Base-by-base conservation (phyloP, 2,797 vertebrate species). In the Falco rusticolus region DNA sequence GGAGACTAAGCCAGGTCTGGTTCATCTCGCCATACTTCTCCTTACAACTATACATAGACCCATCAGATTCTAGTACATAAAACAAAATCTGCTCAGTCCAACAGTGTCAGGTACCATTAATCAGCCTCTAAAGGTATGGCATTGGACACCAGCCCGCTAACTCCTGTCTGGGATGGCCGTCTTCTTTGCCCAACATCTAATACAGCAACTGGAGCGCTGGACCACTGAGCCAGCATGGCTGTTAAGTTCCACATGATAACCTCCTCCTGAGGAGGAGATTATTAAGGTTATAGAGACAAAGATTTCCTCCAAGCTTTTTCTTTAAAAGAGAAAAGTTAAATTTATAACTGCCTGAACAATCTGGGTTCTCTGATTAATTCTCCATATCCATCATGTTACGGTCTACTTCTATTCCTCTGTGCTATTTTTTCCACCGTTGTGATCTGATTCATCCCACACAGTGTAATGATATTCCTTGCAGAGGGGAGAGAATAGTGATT, bases 391-490 rank as follows among this genome's bases (percentile, higher is more conserved):
- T 93, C 86, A 91, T 69, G 51, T 76, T 63, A 85, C 1, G 74
- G 72, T 87, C 89, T 94, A 85, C 85, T 94, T 88, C 70, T 81
- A 79, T 72, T 88, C 43, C 92, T 90, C 50, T 37, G 25, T 60
- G 77, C 88, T 96, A 95, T 96, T 96, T 96, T 94, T 88, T 81
- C 29, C 24, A n/a, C 66, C 12, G n/a, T 84, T 94, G 70, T 82
- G 93, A 93, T 95, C 90, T 1, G 0, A 69, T 70, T 87, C 88
- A 72, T 93, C 95, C 96, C 93, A 97, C 95, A 8, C 64, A 90
- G 33, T 51, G 34, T 89, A 95, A 96, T 89, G 90, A 91, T 95
- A 95, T 89, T 94, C 74, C 39, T 87, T 76, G 80, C 66, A 76
- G 70, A 85, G 41, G 43, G 33, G 39, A 82, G 76, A 76, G 47